These are phyloP conservation scores for Chascanopsetta lugubris DNA, from an alignment of 2,113 vertebrate genomes.

Conservation along the genomic window DNA sequence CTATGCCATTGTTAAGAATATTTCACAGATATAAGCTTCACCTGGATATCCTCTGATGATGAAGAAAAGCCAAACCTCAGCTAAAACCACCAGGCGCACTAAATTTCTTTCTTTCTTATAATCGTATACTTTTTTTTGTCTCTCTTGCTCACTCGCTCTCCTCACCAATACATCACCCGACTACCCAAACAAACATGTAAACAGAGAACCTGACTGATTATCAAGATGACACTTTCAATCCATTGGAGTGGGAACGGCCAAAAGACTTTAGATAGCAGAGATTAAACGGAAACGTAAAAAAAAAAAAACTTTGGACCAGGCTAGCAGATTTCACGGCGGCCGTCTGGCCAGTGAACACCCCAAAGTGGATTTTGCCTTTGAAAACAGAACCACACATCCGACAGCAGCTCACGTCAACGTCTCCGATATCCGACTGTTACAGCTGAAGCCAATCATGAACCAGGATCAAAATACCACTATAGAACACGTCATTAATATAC, in stretches of 20 bases:
- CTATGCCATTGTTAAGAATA: slow-evolving; percentile 62
- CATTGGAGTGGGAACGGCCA: slow-evolving; percentile 39
- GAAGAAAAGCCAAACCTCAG: slow-evolving; percentile 65
- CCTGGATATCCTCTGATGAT: slow-evolving; percentile 73
- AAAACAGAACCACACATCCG: slow-evolving; percentile 66
- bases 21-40: slow-evolving; percentile 74
- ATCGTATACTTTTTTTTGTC: slow-evolving; percentile 15
- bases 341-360: slow-evolving; percentile 56
- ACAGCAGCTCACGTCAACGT: slow-evolving; percentile 42
- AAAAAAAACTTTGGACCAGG: slow-evolving; percentile 65
- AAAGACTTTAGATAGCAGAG: slow-evolving; percentile 29
- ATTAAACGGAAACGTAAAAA: slow-evolving; percentile 60
- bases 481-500: slow-evolving; percentile 68
- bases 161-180: slow-evolving; percentile 30
- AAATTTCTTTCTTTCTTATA: slow-evolving; percentile 55
- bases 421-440: slow-evolving; percentile 52
- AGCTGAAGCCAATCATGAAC: slow-evolving; percentile 59
- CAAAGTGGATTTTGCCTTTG: slow-evolving; percentile 53
- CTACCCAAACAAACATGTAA: slow-evolving; percentile 76
- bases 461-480: slow-evolving; percentile 68
- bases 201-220: slow-evolving; percentile 79
- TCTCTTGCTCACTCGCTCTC: not conserved
- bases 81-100: slow-evolving; percentile 56
- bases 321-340: slow-evolving; percentile 48
- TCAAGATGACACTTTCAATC: slow-evolving; percentile 68